Base-by-base conservation (phyloP, 2,888 invertebrate genomes). In the Hyppa rectilinea region DNA sequence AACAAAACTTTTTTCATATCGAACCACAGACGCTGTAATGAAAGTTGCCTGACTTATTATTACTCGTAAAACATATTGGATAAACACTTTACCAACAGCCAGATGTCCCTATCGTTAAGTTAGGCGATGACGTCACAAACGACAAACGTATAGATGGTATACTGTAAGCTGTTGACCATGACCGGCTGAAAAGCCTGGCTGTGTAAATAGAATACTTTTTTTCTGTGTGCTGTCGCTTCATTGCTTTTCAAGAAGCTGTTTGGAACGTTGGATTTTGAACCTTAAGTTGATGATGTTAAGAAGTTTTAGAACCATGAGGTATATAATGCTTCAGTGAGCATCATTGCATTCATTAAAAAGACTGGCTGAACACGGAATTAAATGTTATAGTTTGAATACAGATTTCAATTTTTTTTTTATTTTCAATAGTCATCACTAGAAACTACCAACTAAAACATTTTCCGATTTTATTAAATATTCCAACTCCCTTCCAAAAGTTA, bases 1-100 rank as follows among this genome's bases (percentile, higher is more conserved):
- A 78, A 63, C 38, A 76, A 88, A 91, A 91, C 84, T 92, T 91
- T 90, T 90, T 92, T 91, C 91, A 91, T 92, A 91, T 87, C 71
- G 76, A 78, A 81, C 78, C 74, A 59, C 77, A 78, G 43, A 71
- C 62, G 61, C 43, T 58, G 17, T 87, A 85, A 87, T 85, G 85
- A 87, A 87, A 87, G 85, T 87, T 84, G 60, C 73, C 69, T 83
- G 61, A 80, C 80, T 67, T 79, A 55, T 87, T 87, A 87, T 88
- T 81, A 82, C 84, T 82, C 85, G 81, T 87, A 87, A 86, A 87
- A 87, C 83, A 87, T 83, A 84, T 84, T 84, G 83, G 81, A 68
- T 73, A 76, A 75, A 75, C 56, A 73, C 65, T 71, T 74, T 68
- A 53, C 56, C 14, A 73, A 55, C 43, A n/a, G 62, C 64, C 83